These are phyloP conservation scores for Dioctria rufipes DNA, from an alignment of 2,888 invertebrate genomes.

Conservation along the genomic window DNA sequence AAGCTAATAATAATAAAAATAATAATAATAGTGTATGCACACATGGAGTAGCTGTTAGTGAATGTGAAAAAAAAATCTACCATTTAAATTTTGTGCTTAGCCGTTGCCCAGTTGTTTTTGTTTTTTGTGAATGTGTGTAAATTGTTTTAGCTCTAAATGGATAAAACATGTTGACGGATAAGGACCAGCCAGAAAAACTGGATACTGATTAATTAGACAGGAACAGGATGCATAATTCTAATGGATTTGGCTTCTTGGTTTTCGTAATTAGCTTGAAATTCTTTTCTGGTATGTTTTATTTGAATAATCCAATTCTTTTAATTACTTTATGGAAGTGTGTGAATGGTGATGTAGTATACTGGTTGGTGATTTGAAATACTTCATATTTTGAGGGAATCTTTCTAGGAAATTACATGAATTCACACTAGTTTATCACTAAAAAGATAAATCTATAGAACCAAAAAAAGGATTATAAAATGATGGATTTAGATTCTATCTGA, in stretches of 20 bases:
- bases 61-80: constrained; percentile 8
- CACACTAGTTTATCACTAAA: no score
- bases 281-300: constrained; percentile 23
- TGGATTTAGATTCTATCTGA: no score
- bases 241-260: constrained; percentile 29
- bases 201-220: constrained; percentile 31
- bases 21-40: background rate
- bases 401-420: no score
- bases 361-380: no score
- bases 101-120: no score
- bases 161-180: constrained; percentile 41
- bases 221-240: constrained; percentile 46
- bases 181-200: constrained; percentile 39
- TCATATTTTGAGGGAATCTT: no score
- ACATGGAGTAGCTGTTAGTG: constrained; percentile 17
- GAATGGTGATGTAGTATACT: no score
- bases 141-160: constrained; percentile 23
- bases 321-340: no score
- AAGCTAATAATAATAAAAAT: background rate
- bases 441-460: no score
- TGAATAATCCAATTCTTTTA: no score
- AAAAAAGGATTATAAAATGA: no score
- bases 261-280: constrained; percentile 39
- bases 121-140: background rate
- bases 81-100: constrained; percentile 16